These are phyloP conservation scores for Galemys pyrenaicus DNA, from an alignment of 2,113 vertebrate species.

Conservation along the genomic window DNA sequence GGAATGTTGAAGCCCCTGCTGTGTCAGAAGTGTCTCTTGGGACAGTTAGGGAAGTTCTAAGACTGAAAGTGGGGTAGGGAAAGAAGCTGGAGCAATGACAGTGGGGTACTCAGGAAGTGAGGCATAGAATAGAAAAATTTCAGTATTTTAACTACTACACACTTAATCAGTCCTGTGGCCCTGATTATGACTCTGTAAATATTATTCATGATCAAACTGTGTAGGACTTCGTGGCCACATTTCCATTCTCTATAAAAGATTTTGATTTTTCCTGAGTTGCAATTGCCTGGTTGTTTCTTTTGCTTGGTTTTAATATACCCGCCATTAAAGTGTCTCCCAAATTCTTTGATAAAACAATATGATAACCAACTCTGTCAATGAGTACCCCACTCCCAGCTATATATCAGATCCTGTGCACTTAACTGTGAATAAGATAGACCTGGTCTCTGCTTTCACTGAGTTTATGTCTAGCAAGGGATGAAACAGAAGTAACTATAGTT, in stretches of 20 bases:
- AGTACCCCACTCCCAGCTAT: neutral
- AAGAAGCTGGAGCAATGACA: neutral
- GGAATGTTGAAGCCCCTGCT: neutral
- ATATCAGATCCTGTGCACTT: neutral
- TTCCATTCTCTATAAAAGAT: neutral
- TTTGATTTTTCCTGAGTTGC: conserved; percentile 45
- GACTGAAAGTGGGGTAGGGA: fast-evolving
- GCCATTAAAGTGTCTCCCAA: conserved; percentile 19
- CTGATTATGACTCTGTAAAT: neutral
- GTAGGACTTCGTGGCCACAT: neutral
- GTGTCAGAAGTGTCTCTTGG: neutral
- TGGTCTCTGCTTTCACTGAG: neutral
- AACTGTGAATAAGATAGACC: neutral
- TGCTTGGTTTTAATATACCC: neutral
- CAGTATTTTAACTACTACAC: neutral
- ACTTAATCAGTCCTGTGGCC: neutral
- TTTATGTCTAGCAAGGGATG: neutral
- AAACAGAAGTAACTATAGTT: neutral
- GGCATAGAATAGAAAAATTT: neutral
- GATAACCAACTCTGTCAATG: conserved; percentile 10
- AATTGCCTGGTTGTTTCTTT: conserved; percentile 25
- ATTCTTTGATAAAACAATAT: conserved; percentile 32
- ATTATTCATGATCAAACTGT: neutral
- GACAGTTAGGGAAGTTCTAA: neutral
- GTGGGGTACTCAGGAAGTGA: neutral